Conservation (phyloP, 2,797 vertebrate species). For the Parotocinclus haroldoi region DNA sequence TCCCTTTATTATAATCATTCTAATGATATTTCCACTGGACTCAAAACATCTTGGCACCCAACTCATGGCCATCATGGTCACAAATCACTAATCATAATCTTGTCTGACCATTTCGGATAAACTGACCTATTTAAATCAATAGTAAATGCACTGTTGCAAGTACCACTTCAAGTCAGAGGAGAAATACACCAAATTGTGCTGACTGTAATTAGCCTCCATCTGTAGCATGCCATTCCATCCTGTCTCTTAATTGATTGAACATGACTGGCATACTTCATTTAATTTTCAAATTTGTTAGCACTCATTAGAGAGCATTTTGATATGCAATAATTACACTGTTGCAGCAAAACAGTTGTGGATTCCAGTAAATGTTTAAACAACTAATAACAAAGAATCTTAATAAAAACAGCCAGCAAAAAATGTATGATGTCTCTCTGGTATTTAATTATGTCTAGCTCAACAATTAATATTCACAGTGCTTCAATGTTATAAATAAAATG, state of each 20-base stretch:
- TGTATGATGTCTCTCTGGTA: background rate
- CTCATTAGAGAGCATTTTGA: constrained; percentile 48
- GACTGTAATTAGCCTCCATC: constrained; percentile 80
- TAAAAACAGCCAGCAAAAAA: background rate
- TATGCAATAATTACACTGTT: constrained; percentile 71
- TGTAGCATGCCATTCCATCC: constrained; percentile 75
- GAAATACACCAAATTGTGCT: constrained; percentile 67
- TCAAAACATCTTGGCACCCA: no score
- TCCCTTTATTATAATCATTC: no score
- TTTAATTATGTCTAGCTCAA: background rate
- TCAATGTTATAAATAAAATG: no score
- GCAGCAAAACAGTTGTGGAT: constrained; percentile 54
- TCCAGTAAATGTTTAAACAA: constrained; percentile 26
- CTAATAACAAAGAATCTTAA: background rate
- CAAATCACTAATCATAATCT: constrained; percentile 69
- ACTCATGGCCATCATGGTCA: no score
- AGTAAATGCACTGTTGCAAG: constrained; percentile 71
- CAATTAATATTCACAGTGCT: background rate
- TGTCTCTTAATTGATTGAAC: constrained; percentile 77
- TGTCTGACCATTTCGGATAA: constrained; percentile 16
- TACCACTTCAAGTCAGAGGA: constrained; percentile 59
- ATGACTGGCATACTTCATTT: constrained; percentile 78
- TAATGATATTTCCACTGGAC: no score
- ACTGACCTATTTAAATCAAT: constrained; percentile 59
- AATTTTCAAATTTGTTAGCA: constrained; percentile 70